These are phyloP conservation scores for Oceanodroma tethys DNA, from an alignment of 2,113 vertebrate species.

Conservation along the genomic window DNA sequence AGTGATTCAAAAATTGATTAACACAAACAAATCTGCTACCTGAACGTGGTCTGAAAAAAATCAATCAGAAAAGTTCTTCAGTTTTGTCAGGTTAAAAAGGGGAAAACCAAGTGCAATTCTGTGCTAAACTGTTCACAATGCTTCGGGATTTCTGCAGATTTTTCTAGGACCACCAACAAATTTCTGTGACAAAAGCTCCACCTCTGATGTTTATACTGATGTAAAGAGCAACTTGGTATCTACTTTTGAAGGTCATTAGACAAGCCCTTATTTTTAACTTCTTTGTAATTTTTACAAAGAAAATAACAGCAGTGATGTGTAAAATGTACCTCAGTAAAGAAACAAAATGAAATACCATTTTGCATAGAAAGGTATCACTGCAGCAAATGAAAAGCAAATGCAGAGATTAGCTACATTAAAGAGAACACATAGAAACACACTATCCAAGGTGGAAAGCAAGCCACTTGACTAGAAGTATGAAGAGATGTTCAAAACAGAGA, in stretches of 20 bases:
- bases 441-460: not conserved
- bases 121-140: not conserved
- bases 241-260: not conserved
- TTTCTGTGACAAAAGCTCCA: not conserved
- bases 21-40: not conserved
- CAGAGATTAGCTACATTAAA: not conserved
- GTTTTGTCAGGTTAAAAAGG: not conserved
- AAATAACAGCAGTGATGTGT: not conserved
- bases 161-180: not conserved
- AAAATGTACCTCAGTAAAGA: not conserved
- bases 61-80: not conserved
- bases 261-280: not conserved
- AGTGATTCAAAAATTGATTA: not conserved
- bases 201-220: not conserved
- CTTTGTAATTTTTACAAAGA: not conserved
- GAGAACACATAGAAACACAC: not conserved
- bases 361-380: not conserved
- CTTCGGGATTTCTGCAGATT: not conserved
- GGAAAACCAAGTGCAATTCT: not conserved
- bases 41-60: not conserved
- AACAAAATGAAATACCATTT: not conserved
- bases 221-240: not conserved
- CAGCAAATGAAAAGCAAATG: not conserved
- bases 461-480: not conserved
- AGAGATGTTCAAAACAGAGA: not conserved